Evolutionary conservation across 1,140 invertebrate genomes (phyloP), one percentile per base, ranked within the genome.

Genomic region (Ruditapes philippinarum): DNA sequence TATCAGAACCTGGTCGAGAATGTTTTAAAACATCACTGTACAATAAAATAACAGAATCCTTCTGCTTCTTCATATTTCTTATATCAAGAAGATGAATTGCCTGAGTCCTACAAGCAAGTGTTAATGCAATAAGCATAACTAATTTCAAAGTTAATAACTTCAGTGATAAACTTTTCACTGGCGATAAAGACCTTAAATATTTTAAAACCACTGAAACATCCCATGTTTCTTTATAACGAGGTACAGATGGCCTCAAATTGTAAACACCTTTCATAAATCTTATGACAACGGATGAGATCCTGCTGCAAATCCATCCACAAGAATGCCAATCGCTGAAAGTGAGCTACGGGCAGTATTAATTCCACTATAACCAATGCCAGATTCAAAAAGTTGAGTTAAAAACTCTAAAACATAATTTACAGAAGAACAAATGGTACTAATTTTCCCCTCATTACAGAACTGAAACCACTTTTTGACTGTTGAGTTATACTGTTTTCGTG

Each of bases 381-480:
- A n/a, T 40, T 73, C 25, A 74, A 84, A 89, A 28, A 54, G 17
- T 19, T 54, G 14, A 49, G 88, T 80, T 25, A 89, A 70, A 84
- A 89, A 89, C 1, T 89, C 80, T 28, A 89, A 14, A 45, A 89
- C 80, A 38, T 83, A 17, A 25, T n/a, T 74, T 28, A 84, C 7
- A 89, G 85, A 42, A 45, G 54, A 12, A 49, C 31, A 33, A 65
- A 89, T 25, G 38, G 0, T 42, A 89, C 45, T 38, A 78, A 74
- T 76, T 49, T 76, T 25, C 42, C 40, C 68, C 85, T 89, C 38
- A 86, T 40, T 25, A 73, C 89, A 90, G 70, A 62, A 90, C n/a
- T 11, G 19, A 36, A 76, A 57, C 82, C 89, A 86, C 40, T 62
- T 65, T 33, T 70, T 40, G 54, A 85, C 76, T 33, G 57, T 57